Evolutionary conservation across 2,113 vertebrate genomes (phyloP), one percentile per base, ranked within the genome.

Genomic region (Gnathonemus echidnorhynchus): DNA sequence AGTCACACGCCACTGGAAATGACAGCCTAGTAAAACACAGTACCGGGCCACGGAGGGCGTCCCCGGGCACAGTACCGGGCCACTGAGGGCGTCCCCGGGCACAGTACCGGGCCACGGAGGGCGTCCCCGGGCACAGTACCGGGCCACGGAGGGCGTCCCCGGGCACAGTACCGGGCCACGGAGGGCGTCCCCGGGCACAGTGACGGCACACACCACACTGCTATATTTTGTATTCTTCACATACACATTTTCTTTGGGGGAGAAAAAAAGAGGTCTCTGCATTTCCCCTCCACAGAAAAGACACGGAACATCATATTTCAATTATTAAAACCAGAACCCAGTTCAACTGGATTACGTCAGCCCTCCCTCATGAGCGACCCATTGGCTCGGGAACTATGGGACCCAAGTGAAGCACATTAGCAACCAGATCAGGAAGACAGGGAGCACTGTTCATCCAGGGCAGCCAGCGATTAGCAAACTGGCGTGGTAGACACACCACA

Each of bases 221-320:
- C 92, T 94, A 94, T 91, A 91, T 90, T 92, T 93, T 89, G 93
- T 92, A 94, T 92, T 94, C 94, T 93, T 93, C 93, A 94, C 92
- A 92, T 91, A 92, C 91, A 91, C 86, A 46, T 89, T 91, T 86
- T 92, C 93, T 93, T 91, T 93, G 93, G 91, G 45, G 83, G 21
- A 93, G 90, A 94, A 93, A 94, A 94, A 95, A 95, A 95, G 93
- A 95, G 92, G 94, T 92, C 92, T 91, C 92, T 21, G 27, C 35
- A 8, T 39, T 87, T 7, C 86, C 86, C 27, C 86, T 42, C 17
- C 35, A 42, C 50, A 87, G 13, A 53, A 56, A 87, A 56, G 50
- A 52, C 86, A 86, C 45, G 15, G 3, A 50, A 24, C 13, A 83
- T 83, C 48, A 87, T 87, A 87, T 31, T 53, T 53, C 86, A 53